Percentiles rank a stretch among this genome's conserved stretches.
Conservation (phyloP, 2,888 invertebrate species). For the Hydrotaea diabolus region DNA sequence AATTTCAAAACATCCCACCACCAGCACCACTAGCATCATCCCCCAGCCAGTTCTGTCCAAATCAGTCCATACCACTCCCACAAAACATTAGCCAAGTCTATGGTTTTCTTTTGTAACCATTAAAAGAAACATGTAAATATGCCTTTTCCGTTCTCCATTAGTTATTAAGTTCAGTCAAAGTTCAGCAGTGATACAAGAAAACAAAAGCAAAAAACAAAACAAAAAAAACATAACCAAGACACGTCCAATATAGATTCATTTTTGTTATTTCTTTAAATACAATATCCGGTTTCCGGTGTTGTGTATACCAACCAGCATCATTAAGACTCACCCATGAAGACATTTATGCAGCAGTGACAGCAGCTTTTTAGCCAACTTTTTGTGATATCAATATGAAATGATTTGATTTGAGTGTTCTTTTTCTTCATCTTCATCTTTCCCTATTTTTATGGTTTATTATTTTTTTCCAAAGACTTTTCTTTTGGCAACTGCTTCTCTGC, state of each 20-base stretch:
- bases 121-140: too few species aligned
- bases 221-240: constrained; percentile 16
- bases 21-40: not conserved
- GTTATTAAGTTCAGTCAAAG: not conserved
- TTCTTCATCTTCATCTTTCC: not conserved
- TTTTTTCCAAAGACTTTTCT: not conserved
- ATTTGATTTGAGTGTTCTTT: constrained; percentile 18
- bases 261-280: not conserved
- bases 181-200: constrained; percentile 34
- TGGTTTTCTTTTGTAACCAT: too few species aligned
- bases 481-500: too few species aligned
- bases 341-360: constrained; percentile 13
- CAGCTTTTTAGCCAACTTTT: constrained; percentile 14
- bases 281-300: constrained; percentile 20
- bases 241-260: constrained; percentile 24
- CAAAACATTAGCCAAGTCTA: not conserved
- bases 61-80: not conserved
- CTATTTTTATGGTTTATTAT: not conserved
- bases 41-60: constrained; percentile 26
- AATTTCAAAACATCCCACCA: constrained; percentile 4
- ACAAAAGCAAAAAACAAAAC: not conserved
- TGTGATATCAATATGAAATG: constrained; percentile 31
- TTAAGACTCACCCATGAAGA: not conserved
- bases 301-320: not conserved
- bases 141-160: not conserved